phyloP scores from a whole-genome alignment of 2,113 vertebrate genomes.

The Natator depressus region DNA sequence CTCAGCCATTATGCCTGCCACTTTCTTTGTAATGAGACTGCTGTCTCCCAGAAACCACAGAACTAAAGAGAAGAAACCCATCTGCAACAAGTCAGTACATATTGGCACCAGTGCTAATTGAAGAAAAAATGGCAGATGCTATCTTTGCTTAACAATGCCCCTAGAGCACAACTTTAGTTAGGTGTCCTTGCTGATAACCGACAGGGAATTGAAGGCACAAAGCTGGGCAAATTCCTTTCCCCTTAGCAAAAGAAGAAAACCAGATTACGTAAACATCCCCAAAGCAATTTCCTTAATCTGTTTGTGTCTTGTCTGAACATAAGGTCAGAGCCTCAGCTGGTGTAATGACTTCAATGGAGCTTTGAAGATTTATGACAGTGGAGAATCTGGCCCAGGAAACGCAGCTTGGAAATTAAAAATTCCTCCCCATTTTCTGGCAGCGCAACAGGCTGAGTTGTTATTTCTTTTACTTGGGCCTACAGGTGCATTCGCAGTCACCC shows the following conservation, averaged over 20 bases:
- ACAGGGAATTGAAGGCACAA: neutral
- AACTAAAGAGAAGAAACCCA: neutral
- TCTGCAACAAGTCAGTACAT: neutral
- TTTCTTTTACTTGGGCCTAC: neutral
- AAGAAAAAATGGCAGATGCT: neutral
- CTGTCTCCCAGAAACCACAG: neutral
- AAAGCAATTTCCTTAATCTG: neutral
- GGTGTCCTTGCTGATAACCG: neutral
- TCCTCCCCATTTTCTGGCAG: neutral
- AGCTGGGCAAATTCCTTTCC: neutral
- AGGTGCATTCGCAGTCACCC: neutral
- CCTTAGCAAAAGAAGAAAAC: neutral
- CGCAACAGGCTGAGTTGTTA: neutral
- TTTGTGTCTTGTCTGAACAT: neutral
- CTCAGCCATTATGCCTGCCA: neutral
- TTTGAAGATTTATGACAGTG: neutral
- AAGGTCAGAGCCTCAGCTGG: neutral
- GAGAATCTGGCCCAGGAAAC: neutral
- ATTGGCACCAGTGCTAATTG: neutral
- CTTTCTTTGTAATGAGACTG: neutral
- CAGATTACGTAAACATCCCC: neutral
- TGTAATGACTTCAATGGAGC: neutral
- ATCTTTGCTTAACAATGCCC: neutral
- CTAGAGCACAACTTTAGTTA: neutral
- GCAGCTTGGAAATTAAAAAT: neutral